Conservation (phyloP, 2,888 invertebrate genomes). For the Latheticus oryzae region DNA sequence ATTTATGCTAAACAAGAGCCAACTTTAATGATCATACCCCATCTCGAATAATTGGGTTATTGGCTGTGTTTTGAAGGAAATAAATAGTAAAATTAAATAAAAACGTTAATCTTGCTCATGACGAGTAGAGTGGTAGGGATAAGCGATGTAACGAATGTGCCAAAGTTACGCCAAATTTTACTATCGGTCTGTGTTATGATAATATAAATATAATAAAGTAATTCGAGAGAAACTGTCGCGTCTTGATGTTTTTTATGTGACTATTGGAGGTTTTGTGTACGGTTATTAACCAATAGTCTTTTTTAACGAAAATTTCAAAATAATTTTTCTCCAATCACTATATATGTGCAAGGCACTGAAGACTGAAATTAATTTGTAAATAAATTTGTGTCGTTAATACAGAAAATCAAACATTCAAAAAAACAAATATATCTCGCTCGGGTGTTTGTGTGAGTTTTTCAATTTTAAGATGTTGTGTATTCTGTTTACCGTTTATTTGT, state of each 20-base stretch:
- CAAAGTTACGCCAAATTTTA: slow-evolving; percentile 46
- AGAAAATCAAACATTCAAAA: slow-evolving; percentile 32
- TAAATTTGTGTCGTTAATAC: slow-evolving; percentile 34
- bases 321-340: slow-evolving; percentile 27
- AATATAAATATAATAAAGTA: slow-evolving; percentile 37
- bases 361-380: slow-evolving; percentile 48
- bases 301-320: slow-evolving; percentile 15
- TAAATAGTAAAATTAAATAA: slow-evolving; percentile 10
- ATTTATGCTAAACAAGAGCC: slow-evolving; percentile 46
- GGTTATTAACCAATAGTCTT: slow-evolving; percentile 20
- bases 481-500: slow-evolving; percentile 13
- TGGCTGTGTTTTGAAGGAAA: slow-evolving; percentile 40
- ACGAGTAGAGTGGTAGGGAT: slow-evolving; percentile 19
- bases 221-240: no score
- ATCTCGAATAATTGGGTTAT: slow-evolving; percentile 22
- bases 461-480: slow-evolving; percentile 26
- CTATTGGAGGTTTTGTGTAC: slow-evolving; percentile 29
- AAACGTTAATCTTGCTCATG: slow-evolving; percentile 10
- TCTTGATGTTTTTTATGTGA: slow-evolving; percentile 29
- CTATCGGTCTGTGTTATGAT: slow-evolving; percentile 50
- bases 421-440: slow-evolving; percentile 26
- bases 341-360: slow-evolving; percentile 50
- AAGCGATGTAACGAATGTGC: slow-evolving; percentile 36
- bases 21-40: slow-evolving; percentile 24
- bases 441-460: slow-evolving; percentile 28